A percentile compares a stretch with the other conserved stretches of the same genome.
Evolutionary conservation across 2,113 vertebrate genomes (phyloP).

Genomic region (Steatornis caripensis): DNA sequence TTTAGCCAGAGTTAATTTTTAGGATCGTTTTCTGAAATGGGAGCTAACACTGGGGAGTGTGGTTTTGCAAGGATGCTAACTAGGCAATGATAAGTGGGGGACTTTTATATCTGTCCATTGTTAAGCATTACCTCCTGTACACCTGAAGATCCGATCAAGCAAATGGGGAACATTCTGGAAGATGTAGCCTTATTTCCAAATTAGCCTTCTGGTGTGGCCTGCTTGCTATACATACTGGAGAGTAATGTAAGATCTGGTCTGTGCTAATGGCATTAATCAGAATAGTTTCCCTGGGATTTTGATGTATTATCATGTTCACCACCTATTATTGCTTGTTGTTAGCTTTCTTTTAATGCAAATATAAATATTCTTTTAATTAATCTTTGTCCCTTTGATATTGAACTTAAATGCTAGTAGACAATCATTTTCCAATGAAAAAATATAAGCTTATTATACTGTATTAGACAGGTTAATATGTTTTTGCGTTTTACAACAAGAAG

Average conservation of each 20-base stretch:
- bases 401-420: not conserved
- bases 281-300: slow-evolving; percentile 17
- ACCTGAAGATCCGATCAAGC: not conserved
- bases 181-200: not conserved
- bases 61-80: not conserved
- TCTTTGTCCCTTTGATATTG: slow-evolving; percentile 7
- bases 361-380: not conserved
- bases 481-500: slow-evolving; percentile 18
- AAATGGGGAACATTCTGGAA: not conserved
- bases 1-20: not conserved
- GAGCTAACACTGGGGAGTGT: not conserved
- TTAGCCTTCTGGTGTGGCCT: not conserved
- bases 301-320: not conserved
- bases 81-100: not conserved
- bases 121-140: not conserved
- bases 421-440: slow-evolving; percentile 4
- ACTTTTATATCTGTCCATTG: not conserved
- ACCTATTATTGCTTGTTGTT: slow-evolving; percentile 18
- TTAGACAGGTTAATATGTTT: slow-evolving; percentile 29
- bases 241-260: not conserved
- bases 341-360: not conserved
- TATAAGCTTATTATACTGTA: not conserved
- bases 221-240: not conserved
- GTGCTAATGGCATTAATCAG: not conserved
- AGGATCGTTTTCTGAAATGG: not conserved